Base-by-base conservation (phyloP, 2,888 invertebrate genomes). In the Standfussiana lucernea region DNA sequence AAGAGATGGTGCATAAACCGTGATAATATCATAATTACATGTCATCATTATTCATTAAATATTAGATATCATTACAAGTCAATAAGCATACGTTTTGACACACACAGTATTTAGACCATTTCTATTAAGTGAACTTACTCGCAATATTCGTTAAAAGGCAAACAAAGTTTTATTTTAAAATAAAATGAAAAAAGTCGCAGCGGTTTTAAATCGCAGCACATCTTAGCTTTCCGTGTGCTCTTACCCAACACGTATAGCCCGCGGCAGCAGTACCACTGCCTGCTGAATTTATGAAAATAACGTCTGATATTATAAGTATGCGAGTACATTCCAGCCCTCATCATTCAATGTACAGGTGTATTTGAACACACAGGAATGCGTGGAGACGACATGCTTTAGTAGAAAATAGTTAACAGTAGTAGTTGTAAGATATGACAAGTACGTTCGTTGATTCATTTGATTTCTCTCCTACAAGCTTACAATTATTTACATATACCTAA, bases 221-320 rank as follows among this genome's bases (percentile, higher is more conserved):
- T 37, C 53, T 42, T 84, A 72, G 85, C 84, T 37, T 50, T 61
- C 37, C 61, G 75, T 90, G 80, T 82, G 77, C 79, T 37, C 82
- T 73, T 21, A 35, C 81, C 68, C 18, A 73, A 53, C 24, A 37
- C 37, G 72, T 35, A 76, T 79, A 79, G 88, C 89, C 88, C 79
- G 89, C 87, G 91, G 91, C 92, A 83, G 84, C 83, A 86, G 86
- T 80, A 83, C 71, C 91, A 89, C 91, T 90, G 91, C 90, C 91
- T 90, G 90, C 91, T 91, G 91, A 93, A 93, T 92, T 93, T 93
- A 92, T 92, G 91, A 93, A 93, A 92, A 93, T 93, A 92, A 90
- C 89, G 87, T 92, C 90, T 82, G 89, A 88, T 86, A 86, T 85
- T 89, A 89, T 91, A 89, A 91, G 91, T 88, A 88, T 83, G 82